Base-by-base conservation (phyloP, 2,888 invertebrate species). In the Sialis lutaria region DNA sequence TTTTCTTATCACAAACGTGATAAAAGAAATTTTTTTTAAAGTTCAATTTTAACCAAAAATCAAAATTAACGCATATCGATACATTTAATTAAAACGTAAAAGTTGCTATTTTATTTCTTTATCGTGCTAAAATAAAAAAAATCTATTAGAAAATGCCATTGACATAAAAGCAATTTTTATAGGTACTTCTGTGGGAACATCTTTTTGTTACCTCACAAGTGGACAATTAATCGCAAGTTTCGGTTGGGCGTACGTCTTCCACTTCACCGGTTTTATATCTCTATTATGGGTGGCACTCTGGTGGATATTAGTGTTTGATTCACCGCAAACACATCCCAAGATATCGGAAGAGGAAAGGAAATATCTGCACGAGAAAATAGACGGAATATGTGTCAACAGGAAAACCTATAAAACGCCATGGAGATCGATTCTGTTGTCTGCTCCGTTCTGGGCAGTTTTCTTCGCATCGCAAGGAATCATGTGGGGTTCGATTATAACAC, bases 151-250 rank as follows among this genome's bases (percentile, higher is more conserved):
- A n/a, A 40, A n/a, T 22, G 22, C 22, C 4, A 22, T 22, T 22
- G 22, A 22, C 22, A 22, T 22, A 22, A 22, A 22, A 33, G 12
- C 12, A 33, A 8, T 49, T 22, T 22, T 22, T 47, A 12, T 41
- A 69, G 69, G 68, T 41, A 60, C 67, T 13, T 67, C 68, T 51
- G 58, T 72, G 43, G 73, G 72, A 4, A 69, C 67, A 50, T 67
- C 72, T 31, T 50, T 67, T 1, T 63, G 62, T 4, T 60, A 65
- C 50, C 67, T 67, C 1, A 51, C 67, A 39, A 59, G 65, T 31
- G 64, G 66, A 1, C 48, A 61, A 5, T 57, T 68, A n/a, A 55
- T 56, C 12, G 48, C 53, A 10, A 35, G 55, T 22, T 59, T 62
- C 6, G 67, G 67, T 4, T 68, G 68, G 68, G 61, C 63, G 12